Percentiles rank a stretch among this genome's conserved stretches.
Conservation (phyloP, 2,797 vertebrate genomes). For the Nannoperca australis region DNA sequence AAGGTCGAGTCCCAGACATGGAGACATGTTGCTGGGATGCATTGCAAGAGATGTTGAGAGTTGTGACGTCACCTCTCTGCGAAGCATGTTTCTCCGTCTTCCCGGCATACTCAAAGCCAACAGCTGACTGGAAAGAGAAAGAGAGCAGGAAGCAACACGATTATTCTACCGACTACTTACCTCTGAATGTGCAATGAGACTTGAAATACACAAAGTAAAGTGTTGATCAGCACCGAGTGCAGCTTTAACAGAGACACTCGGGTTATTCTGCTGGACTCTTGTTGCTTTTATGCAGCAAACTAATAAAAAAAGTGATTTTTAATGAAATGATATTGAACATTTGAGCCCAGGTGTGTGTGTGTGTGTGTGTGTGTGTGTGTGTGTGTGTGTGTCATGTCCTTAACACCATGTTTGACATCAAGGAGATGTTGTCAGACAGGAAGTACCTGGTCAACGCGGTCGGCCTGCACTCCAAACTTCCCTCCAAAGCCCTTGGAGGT, state of each 20-base stretch:
- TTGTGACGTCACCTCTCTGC: slow-evolving; percentile 90
- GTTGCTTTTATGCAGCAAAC: background rate
- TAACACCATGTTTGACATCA: background rate
- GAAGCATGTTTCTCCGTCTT: slow-evolving; percentile 98
- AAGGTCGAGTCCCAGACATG: background rate
- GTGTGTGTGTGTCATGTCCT: background rate
- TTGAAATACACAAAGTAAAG: background rate
- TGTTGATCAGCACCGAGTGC: background rate
- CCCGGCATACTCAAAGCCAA: slow-evolving; percentile 96
- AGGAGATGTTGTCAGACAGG: background rate
- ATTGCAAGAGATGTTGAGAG: background rate
- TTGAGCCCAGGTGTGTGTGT: background rate
- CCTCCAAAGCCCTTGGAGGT: slow-evolving; percentile 94
- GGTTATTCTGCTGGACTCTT: background rate
- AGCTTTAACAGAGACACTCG: background rate
- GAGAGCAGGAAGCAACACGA: slow-evolving; percentile 19
- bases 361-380: background rate
- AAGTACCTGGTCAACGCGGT: slow-evolving; percentile 94
- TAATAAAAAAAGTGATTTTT: background rate
- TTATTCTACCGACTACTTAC: background rate
- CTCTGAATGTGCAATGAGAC: too few relatives aligned
- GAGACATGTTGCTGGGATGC: background rate
- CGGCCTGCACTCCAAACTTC: slow-evolving; percentile 94
- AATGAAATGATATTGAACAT: background rate
- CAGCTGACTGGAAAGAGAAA: slow-evolving; percentile 89